Percentiles rank a stretch among this genome's conserved stretches.
phyloP scores from a whole-genome alignment of 2,888 invertebrate species.

The Spialia ferax region DNA sequence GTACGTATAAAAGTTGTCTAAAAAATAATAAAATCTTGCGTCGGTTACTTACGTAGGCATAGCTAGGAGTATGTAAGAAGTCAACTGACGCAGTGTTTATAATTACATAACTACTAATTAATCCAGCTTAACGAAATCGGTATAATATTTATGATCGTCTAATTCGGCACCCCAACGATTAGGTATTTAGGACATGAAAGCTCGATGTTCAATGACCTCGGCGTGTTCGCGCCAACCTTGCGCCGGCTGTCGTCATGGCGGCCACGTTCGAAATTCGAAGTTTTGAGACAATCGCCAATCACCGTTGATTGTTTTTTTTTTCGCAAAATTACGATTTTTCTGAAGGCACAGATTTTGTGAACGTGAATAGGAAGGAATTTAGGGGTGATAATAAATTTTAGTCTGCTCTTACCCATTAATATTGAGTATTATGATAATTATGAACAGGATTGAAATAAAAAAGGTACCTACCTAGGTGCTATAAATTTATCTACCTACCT shows the following conservation, averaged over 20 bases:
- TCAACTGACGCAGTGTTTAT: no score
- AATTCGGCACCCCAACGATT: conserved; percentile 58
- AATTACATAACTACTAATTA: no score
- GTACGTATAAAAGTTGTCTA: no score
- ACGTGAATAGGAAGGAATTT: background rate
- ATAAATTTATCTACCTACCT: no score
- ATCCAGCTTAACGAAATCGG: background rate
- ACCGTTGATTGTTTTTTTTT: conserved; percentile 35
- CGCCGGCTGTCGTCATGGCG: conserved; percentile 56
- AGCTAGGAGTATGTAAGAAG: no score
- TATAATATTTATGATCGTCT: conserved; percentile 21
- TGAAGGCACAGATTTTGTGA: background rate
- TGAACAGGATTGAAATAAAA: no score
- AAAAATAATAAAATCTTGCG: no score
- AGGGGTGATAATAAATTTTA: no score
- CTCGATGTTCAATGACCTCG: conserved; percentile 80
- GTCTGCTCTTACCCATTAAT: no score
- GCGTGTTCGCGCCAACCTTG: conserved; percentile 74
- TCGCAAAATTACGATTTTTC: conserved; percentile 5
- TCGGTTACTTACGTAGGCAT: no score
- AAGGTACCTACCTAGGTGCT: no score
- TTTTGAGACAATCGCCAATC: conserved; percentile 46
- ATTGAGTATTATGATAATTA: no score
- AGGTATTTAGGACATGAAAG: conserved; percentile 80
- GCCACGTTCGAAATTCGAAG: conserved; percentile 58